Evolutionary conservation across 2,797 vertebrate genomes (phyloP).

Genomic region (Enteromius mattozi): DNA sequence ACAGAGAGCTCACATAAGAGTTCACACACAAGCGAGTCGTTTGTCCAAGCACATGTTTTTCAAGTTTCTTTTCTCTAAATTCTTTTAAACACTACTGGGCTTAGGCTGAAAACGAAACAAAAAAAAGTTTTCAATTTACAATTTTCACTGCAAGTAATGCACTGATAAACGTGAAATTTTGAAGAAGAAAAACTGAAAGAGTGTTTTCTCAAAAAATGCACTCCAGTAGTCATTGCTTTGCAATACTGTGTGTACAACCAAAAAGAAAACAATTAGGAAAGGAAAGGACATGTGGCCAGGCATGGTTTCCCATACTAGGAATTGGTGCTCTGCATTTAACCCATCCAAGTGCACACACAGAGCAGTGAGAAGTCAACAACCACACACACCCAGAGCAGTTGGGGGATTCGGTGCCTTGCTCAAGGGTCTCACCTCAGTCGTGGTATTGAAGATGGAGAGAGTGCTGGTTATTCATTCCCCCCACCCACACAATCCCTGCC

Average conservation of each 20-base stretch:
- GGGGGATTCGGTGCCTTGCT: too few species aligned
- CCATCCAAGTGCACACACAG: too few species aligned
- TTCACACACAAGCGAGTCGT: constrained; percentile 17
- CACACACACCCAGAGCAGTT: too few species aligned
- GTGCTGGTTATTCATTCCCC: too few species aligned
- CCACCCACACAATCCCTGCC: too few species aligned
- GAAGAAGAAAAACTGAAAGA: not conserved
- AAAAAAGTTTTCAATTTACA: not conserved
- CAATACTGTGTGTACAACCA: not conserved
- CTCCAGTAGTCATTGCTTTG: not conserved
- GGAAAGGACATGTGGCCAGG: too few species aligned
- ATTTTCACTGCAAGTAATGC: not conserved
- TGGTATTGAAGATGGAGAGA: too few species aligned
- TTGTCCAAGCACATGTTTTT: not conserved
- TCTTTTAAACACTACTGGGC: not conserved
- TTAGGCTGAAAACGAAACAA: not conserved
- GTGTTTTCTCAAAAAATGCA: not conserved
- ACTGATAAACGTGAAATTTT: not conserved
- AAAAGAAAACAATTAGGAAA: not conserved
- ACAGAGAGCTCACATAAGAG: constrained; percentile 16
- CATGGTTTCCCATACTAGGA: too few species aligned
- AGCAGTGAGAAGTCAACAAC: too few species aligned
- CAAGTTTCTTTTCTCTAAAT: not conserved
- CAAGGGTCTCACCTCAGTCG: too few species aligned
- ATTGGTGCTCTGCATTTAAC: too few species aligned